A percentile compares a stretch with the other conserved stretches of the same genome.
phyloP scores from a whole-genome alignment of 2,888 invertebrate species.

The Meteorus cinctellus region DNA sequence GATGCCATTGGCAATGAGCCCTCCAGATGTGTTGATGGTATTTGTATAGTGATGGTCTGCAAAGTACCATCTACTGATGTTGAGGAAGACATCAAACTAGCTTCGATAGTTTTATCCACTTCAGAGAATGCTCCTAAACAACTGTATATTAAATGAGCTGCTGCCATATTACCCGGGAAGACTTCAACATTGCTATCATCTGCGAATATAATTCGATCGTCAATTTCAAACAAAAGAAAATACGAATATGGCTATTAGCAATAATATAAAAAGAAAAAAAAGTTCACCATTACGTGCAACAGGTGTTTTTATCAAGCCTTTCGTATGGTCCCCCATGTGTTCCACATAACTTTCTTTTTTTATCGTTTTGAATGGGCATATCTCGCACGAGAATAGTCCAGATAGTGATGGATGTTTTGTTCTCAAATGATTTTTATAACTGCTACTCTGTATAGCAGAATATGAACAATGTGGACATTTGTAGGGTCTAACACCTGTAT shows the following conservation, averaged over 20 bases:
- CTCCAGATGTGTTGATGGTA: conserved; percentile 68
- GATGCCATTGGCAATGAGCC: conserved; percentile 60
- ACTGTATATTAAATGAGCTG: conserved; percentile 71
- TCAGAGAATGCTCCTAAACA: conserved; percentile 70
- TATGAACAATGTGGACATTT: conserved; percentile 82
- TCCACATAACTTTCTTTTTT: conserved; percentile 75
- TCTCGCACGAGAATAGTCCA: conserved; percentile 75
- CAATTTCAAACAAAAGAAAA: conserved; percentile 15
- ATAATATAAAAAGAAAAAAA: conserved; percentile 19
- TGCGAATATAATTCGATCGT: conserved; percentile 26
- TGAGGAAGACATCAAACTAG: conserved; percentile 70
- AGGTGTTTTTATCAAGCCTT: conserved; percentile 71
- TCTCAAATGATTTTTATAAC: conserved; percentile 79
- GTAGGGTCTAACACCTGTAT: conserved; percentile 77
- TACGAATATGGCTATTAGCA: not conserved
- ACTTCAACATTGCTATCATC: conserved; percentile 67
- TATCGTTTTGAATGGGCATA: conserved; percentile 77
- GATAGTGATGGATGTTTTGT: conserved; percentile 74
- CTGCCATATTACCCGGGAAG: conserved; percentile 71
- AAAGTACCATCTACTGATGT: conserved; percentile 71
- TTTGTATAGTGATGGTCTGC: conserved; percentile 69
- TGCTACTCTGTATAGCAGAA: conserved; percentile 81
- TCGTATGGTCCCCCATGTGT: conserved; percentile 77
- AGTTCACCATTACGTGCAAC: conserved; percentile 57
- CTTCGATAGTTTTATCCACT: conserved; percentile 67